Percentiles rank a stretch among this genome's conserved stretches.
Conservation (phyloP, 2,888 invertebrate genomes). For the Tyria jacobaeae region DNA sequence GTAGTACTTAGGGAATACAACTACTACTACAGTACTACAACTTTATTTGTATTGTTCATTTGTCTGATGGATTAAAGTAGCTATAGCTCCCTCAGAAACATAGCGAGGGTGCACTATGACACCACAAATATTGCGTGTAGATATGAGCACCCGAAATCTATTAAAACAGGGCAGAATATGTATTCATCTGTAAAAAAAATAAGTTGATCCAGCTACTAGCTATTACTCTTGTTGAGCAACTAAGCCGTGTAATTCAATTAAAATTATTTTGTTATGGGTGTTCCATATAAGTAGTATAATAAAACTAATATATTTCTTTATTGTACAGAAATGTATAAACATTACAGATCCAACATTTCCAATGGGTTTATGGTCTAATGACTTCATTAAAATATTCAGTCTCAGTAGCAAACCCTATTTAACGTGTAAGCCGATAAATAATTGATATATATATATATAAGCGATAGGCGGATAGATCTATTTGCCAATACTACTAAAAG, state of each 20-base stretch:
- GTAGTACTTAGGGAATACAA: too few relatives aligned
- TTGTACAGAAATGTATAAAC: too few relatives aligned
- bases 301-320: too few relatives aligned
- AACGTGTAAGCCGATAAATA: neutral
- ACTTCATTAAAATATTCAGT: neutral
- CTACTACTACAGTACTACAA: too few relatives aligned
- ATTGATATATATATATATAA: conserved; percentile 2
- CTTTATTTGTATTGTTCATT: too few relatives aligned
- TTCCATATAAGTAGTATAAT: too few relatives aligned
- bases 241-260: neutral
- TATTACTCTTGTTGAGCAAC: neutral
- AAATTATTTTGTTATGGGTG: neutral
- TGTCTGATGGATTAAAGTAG: too few relatives aligned
- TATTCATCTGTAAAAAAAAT: neutral
- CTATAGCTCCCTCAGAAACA: too few relatives aligned
- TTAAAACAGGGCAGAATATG: neutral
- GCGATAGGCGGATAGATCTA: conserved; percentile 18
- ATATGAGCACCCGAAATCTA: neutral
- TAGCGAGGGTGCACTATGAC: too few relatives aligned
- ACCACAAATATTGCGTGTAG: neutral
- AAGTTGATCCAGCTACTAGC: neutral
- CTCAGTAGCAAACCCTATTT: neutral
- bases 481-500: conserved; percentile 35
- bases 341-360: too few relatives aligned
- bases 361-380: neutral